Evolutionary conservation across 2,797 vertebrate genomes (phyloP).

Genomic region (Lithobates sylvaticus): DNA sequence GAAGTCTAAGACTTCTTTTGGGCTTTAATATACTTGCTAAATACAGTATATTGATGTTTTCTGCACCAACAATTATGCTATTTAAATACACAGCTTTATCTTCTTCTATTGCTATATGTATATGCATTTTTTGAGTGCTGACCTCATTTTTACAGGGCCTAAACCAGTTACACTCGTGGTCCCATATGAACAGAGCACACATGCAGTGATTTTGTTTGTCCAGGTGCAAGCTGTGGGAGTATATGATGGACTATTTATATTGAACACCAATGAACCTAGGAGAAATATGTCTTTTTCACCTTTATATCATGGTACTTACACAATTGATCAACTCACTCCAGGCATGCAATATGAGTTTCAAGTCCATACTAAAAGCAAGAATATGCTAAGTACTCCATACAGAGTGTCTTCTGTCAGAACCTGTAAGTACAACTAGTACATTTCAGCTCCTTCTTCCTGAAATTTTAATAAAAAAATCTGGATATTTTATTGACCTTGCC

Average conservation of each 20-base stretch:
- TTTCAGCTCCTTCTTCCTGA: background rate
- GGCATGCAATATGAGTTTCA: slow-evolving; percentile 81
- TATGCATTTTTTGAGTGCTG: background rate
- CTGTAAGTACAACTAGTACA: slow-evolving; percentile 74
- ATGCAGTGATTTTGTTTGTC: slow-evolving; percentile 77
- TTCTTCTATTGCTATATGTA: background rate
- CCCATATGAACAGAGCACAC: slow-evolving; percentile 71
- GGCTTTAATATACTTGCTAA: too few relatives aligned
- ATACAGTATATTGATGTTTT: too few relatives aligned
- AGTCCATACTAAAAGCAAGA: slow-evolving; percentile 77
- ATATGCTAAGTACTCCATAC: slow-evolving; percentile 76
- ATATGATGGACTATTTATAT: slow-evolving; percentile 80
- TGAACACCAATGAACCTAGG: slow-evolving; percentile 66
- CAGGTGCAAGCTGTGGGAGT: slow-evolving; percentile 75
- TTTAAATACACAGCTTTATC: background rate
- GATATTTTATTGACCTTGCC: too few relatives aligned
- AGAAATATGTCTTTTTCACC: slow-evolving; percentile 66
- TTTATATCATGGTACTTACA: slow-evolving; percentile 67
- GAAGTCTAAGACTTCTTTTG: too few relatives aligned
- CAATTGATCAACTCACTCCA: slow-evolving; percentile 75
- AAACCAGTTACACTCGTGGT: slow-evolving; percentile 76
- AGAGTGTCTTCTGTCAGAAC: slow-evolving; percentile 77
- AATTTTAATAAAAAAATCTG: background rate
- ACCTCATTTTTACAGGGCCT: slow-evolving; percentile 73
- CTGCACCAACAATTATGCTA: too few relatives aligned